A percentile compares a stretch with the other conserved stretches of the same genome.
These are phyloP conservation scores for Ennomos fuscantarius DNA, from an alignment of 2,888 invertebrate species.

Conservation along the genomic window DNA sequence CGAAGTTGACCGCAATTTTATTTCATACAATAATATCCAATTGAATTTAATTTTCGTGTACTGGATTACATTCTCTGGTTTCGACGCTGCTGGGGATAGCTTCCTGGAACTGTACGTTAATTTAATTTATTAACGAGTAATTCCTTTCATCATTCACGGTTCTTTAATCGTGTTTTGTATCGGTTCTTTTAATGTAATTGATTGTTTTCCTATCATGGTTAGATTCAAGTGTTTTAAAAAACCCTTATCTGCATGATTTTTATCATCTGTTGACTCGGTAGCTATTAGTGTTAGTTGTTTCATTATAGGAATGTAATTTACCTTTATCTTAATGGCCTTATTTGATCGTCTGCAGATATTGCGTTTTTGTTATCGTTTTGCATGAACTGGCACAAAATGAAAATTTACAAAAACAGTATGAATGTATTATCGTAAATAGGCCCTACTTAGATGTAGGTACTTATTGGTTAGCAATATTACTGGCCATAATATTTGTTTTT, in stretches of 20 bases:
- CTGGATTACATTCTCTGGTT: conserved; percentile 61
- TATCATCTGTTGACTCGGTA: conserved; percentile 20
- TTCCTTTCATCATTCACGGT: conserved; percentile 42
- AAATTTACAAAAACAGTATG: background rate
- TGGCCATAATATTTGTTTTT: too few species aligned
- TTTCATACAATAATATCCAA: conserved; percentile 45
- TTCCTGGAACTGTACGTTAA: conserved; percentile 77
- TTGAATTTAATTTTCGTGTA: conserved; percentile 52
- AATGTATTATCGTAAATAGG: too few species aligned
- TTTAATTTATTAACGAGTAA: conserved; percentile 41
- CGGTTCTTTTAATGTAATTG: conserved; percentile 39
- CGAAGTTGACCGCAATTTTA: conserved; percentile 32
- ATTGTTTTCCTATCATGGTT: conserved; percentile 36
- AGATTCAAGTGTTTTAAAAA: conserved; percentile 40
- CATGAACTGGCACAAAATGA: conserved; percentile 24
- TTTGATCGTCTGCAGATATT: conserved; percentile 5
- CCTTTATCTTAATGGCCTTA: conserved; percentile 4
- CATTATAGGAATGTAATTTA: conserved; percentile 29
- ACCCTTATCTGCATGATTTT: conserved; percentile 35
- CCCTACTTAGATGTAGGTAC: too few species aligned
- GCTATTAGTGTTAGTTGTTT: conserved; percentile 36
- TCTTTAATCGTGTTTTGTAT: conserved; percentile 38
- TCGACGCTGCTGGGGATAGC: conserved; percentile 71
- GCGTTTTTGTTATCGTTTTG: conserved; percentile 4
- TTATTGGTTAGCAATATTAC: too few species aligned